These are phyloP conservation scores for Oscheius myriophilus DNA, from an alignment of 2,888 invertebrate genomes.

Conservation along the genomic window DNA sequence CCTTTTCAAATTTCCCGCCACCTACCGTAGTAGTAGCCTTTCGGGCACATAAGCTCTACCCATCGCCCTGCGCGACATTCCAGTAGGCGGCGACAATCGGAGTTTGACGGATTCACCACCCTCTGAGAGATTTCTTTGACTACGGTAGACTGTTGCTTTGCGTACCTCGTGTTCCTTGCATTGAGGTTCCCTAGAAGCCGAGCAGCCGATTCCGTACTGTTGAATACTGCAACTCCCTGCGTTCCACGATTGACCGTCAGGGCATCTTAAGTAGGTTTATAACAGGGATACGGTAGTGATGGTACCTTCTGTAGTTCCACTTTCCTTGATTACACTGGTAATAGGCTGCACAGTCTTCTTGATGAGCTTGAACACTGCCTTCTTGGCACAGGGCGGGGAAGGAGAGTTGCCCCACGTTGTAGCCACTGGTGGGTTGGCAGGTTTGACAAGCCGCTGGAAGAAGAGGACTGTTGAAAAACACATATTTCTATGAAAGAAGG, in stretches of 20 bases:
- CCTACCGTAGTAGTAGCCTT: conserved; percentile 24
- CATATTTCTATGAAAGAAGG: too few relatives aligned
- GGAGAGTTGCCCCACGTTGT: not conserved
- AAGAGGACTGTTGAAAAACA: not conserved
- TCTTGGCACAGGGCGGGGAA: conserved; percentile 11
- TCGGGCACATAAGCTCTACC: conserved; percentile 24
- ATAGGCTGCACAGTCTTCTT: conserved; percentile 17
- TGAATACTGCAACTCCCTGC: not conserved
- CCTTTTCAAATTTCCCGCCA: not conserved
- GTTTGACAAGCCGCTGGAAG: not conserved
- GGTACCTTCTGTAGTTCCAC: conserved; percentile 8
- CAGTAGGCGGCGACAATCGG: conserved; percentile 18
- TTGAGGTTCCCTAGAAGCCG: conserved; percentile 5
- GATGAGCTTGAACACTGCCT: not conserved
- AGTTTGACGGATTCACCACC: not conserved
- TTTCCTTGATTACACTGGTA: not conserved
- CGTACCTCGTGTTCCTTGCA: conserved; percentile 22
- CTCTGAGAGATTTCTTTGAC: conserved; percentile 1
- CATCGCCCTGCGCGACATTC: conserved; percentile 24
- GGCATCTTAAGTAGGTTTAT: conserved; percentile 1
- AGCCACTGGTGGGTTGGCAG: not conserved
- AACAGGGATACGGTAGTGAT: not conserved
- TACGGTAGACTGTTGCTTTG: not conserved
- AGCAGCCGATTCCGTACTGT: conserved; percentile 12
- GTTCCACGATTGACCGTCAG: conserved; percentile 6